Evolutionary conservation across 1,140 invertebrate genomes (phyloP).

Genomic region (Bathynomus jamesi): DNA sequence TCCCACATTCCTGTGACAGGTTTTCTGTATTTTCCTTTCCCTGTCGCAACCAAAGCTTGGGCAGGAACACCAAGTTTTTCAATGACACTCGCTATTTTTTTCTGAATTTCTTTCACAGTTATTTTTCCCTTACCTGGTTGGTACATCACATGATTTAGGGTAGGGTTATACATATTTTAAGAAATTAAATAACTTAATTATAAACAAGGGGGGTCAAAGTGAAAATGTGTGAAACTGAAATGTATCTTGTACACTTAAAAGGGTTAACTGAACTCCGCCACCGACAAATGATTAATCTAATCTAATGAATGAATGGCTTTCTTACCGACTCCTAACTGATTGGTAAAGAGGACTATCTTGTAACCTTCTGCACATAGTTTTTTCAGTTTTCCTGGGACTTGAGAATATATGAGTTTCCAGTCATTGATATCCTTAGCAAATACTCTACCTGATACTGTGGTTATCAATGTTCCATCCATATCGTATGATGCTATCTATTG

Average conservation of each 20-base stretch:
- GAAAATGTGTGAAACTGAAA: no score
- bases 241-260: no score
- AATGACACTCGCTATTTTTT: slow-evolving; percentile 66
- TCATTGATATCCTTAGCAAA: slow-evolving; percentile 78
- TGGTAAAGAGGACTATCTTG: slow-evolving; percentile 88
- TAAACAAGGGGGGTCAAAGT: no score
- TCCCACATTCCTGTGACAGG: slow-evolving; percentile 85
- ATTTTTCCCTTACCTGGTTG: slow-evolving; percentile 55
- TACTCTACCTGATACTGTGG: slow-evolving; percentile 78
- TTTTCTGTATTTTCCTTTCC: slow-evolving; percentile 66
- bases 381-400: slow-evolving; percentile 62
- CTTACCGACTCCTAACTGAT: slow-evolving; percentile 56
- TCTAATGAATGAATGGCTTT: no score
- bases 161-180: no score
- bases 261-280: no score
- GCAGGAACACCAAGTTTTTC: slow-evolving; percentile 68
- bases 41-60: slow-evolving; percentile 75
- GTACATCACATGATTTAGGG: no score
- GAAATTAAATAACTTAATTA: no score
- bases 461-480: slow-evolving; percentile 90
- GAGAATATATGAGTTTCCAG: slow-evolving; percentile 70
- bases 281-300: no score
- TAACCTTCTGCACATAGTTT: slow-evolving; percentile 59
- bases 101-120: slow-evolving; percentile 66
- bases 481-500: slow-evolving; percentile 84